Evolutionary conservation across 1,140 invertebrate genomes (phyloP).

Genomic region (Hypothenemus hampei): DNA sequence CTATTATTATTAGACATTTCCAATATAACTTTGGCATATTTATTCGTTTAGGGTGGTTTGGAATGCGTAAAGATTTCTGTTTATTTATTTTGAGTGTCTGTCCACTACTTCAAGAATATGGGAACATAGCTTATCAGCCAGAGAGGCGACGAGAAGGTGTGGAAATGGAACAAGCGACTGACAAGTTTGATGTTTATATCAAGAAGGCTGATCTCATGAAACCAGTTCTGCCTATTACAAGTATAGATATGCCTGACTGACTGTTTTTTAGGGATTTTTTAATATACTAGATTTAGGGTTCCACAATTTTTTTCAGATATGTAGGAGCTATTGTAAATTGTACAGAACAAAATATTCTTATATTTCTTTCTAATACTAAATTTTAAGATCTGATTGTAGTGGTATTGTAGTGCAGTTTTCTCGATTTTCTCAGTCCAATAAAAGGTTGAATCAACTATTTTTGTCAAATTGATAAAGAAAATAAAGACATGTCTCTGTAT

Average conservation of each 20-base stretch:
- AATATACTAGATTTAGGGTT: no score
- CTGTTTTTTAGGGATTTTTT: no score
- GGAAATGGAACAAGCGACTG: constrained; percentile 53
- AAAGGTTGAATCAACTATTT: no score
- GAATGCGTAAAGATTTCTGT: constrained; percentile 95
- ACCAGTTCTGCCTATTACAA: constrained; percentile 79
- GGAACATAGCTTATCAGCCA: constrained; percentile 92
- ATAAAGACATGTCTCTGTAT: no score
- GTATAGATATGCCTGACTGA: constrained; percentile 87
- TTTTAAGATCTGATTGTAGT: no score
- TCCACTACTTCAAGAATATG: constrained; percentile 94
- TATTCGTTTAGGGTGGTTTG: constrained; percentile 89
- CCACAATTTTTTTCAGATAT: no score
- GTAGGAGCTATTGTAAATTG: no score
- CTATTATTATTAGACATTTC: constrained; percentile 5
- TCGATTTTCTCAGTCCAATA: no score
- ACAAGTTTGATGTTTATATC: constrained; percentile 56
- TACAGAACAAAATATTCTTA: no score
- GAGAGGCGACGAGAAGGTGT: constrained; percentile 50
- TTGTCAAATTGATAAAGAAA: no score
- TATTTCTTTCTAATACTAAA: no score
- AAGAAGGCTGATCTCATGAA: constrained; percentile 73
- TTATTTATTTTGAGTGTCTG: constrained; percentile 89
- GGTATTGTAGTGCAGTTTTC: no score
- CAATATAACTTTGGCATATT: constrained; percentile 10